Conservation (phyloP, 2,797 vertebrate genomes). For the Sternotherus odoratus region DNA sequence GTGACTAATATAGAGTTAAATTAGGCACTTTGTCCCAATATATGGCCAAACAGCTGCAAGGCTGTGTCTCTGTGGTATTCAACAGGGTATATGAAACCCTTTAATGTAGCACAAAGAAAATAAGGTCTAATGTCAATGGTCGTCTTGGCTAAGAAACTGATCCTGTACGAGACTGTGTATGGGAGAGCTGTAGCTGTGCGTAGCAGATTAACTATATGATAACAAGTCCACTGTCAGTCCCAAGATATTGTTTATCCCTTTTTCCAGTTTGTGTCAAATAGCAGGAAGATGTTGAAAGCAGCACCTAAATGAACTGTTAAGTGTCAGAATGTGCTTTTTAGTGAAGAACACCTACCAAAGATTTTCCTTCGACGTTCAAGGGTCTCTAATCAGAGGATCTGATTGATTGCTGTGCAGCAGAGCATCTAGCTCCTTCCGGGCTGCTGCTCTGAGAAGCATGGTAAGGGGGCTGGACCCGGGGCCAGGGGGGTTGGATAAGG, state of each 20-base stretch:
- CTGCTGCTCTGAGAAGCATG: no score
- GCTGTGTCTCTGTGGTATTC: not conserved
- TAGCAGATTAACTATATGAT: slow-evolving; percentile 72
- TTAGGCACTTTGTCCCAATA: slow-evolving; percentile 23
- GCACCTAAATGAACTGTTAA: not conserved
- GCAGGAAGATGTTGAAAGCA: not conserved
- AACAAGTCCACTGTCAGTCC: slow-evolving; percentile 34
- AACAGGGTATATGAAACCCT: not conserved
- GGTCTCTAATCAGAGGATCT: not conserved
- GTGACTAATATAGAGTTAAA: slow-evolving; percentile 42
- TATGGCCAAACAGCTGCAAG: not conserved
- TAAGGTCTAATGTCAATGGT: slow-evolving; percentile 11
- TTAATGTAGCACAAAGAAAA: not conserved
- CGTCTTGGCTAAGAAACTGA: slow-evolving; percentile 30
- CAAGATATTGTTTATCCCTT: slow-evolving; percentile 23
- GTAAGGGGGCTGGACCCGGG: no score
- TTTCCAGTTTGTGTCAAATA: not conserved
- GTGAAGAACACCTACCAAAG: not conserved
- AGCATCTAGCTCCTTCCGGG: no score
- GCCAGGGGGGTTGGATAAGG: no score
- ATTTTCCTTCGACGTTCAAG: not conserved
- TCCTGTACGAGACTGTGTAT: not conserved
- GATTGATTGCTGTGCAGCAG: not conserved
- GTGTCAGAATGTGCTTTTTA: not conserved
- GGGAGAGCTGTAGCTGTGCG: slow-evolving; percentile 40